These are phyloP conservation scores for Augiades crinisus DNA, from an alignment of 2,888 invertebrate genomes.

Conservation along the genomic window DNA sequence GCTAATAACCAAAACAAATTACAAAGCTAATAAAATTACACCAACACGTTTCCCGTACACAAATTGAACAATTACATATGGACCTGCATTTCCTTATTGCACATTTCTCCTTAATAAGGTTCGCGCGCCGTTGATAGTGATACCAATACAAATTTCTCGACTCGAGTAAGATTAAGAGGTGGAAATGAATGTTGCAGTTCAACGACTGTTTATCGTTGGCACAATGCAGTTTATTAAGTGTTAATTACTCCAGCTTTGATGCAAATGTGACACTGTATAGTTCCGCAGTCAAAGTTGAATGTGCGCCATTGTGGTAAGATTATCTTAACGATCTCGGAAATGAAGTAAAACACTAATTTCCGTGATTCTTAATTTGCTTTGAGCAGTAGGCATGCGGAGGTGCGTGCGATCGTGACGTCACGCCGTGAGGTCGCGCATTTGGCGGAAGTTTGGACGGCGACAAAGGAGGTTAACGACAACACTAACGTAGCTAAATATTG, in stretches of 20 bases:
- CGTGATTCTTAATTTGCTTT: constrained; percentile 37
- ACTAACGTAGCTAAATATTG: constrained; percentile 10
- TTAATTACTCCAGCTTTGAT: constrained; percentile 1
- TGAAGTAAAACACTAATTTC: constrained; percentile 36
- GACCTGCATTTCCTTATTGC: constrained; percentile 22
- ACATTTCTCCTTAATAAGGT: constrained; percentile 22
- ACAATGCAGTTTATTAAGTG: not conserved
- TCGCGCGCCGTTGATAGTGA: not conserved
- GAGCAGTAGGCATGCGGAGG: constrained; percentile 36
- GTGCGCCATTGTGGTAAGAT: constrained; percentile 9
- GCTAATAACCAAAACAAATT: constrained; percentile 9
- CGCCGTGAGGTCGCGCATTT: constrained; percentile 39
- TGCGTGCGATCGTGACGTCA: constrained; percentile 34
- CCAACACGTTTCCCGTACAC: not conserved
- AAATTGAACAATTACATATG: constrained; percentile 17
- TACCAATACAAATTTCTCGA: constrained; percentile 14
- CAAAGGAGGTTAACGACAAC: constrained; percentile 35
- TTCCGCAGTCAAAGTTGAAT: constrained; percentile 25
- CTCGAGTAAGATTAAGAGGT: constrained; percentile 6
- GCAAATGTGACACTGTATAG: not conserved
- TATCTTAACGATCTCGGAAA: constrained; percentile 32
- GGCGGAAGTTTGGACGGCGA: constrained; percentile 45
- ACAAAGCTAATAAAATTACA: constrained; percentile 13
- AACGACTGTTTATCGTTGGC: not conserved
- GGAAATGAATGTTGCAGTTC: not conserved